Evolutionary conservation across 2,113 vertebrate species (phyloP).

Genomic region (Oreochromis niloticus): DNA sequence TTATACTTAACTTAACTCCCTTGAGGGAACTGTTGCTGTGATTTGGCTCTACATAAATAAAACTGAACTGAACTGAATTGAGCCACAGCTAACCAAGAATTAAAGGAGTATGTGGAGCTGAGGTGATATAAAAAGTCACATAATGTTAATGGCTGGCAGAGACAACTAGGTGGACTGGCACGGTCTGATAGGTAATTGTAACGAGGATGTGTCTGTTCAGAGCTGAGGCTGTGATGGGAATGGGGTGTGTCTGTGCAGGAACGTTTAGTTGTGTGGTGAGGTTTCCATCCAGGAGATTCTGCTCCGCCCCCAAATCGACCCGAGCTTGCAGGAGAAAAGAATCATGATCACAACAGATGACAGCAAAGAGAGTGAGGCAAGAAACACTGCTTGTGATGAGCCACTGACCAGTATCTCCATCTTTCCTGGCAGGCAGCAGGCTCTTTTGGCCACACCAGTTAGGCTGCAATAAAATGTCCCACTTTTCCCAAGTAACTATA

Average conservation of each 20-base stretch:
- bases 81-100: background rate
- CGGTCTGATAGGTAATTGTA: background rate
- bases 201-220: background rate
- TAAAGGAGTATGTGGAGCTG: background rate
- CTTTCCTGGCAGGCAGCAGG: background rate
- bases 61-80: accelerated
- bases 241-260: background rate
- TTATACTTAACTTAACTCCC: background rate
- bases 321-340: background rate
- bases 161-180: background rate
- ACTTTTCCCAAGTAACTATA: background rate
- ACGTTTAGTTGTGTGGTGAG: background rate
- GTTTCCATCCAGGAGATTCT: background rate
- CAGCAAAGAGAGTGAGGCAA: background rate
- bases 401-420: background rate
- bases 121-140: background rate
- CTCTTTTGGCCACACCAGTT: background rate
- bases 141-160: background rate
- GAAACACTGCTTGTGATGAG: background rate
- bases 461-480: background rate
- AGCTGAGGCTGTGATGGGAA: background rate
- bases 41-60: background rate
- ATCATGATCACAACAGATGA: background rate
- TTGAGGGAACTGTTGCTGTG: background rate
- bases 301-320: background rate